Percentiles rank a stretch among this genome's conserved stretches.
phyloP scores from a whole-genome alignment of 1,140 invertebrate species.

The Lepidurus arcticus region DNA sequence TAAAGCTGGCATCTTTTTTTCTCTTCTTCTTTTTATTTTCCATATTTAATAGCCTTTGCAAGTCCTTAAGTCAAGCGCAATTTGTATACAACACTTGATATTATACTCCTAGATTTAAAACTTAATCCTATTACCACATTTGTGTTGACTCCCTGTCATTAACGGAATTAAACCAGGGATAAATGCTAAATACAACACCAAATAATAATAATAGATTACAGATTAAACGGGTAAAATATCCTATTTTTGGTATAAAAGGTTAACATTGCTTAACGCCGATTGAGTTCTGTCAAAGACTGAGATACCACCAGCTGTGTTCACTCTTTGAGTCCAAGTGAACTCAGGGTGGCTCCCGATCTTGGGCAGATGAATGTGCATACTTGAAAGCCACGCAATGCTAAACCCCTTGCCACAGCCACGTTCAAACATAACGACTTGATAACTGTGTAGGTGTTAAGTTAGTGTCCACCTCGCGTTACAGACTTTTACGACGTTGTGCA shows the following conservation, averaged over 20 bases:
- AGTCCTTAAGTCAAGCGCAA: neutral
- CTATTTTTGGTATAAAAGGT: neutral
- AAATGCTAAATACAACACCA: too few relatives aligned
- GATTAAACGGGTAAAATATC: neutral
- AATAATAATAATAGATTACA: neutral
- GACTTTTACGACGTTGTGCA: too few relatives aligned
- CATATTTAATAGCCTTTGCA: neutral
- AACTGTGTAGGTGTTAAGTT: neutral
- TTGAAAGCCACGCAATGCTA: too few relatives aligned
- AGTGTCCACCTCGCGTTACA: too few relatives aligned
- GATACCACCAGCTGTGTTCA: slow-evolving; percentile 99
- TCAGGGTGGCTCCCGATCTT: slow-evolving; percentile 85
- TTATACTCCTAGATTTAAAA: too few relatives aligned
- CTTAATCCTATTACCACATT: too few relatives aligned
- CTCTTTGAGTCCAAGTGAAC: slow-evolving; percentile 74
- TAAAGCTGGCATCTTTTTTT: neutral
- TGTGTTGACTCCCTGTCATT: too few relatives aligned
- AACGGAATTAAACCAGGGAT: too few relatives aligned
- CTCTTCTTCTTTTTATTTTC: neutral
- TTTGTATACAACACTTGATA: too few relatives aligned
- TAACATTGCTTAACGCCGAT: slow-evolving; percentile 3
- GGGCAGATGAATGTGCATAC: slow-evolving; percentile 36
- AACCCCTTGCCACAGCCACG: neutral
- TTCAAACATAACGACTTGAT: neutral
- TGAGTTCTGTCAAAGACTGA: slow-evolving; percentile 57